These are phyloP conservation scores for Apotomis capreana DNA, from an alignment of 2,888 invertebrate genomes.

Conservation along the genomic window DNA sequence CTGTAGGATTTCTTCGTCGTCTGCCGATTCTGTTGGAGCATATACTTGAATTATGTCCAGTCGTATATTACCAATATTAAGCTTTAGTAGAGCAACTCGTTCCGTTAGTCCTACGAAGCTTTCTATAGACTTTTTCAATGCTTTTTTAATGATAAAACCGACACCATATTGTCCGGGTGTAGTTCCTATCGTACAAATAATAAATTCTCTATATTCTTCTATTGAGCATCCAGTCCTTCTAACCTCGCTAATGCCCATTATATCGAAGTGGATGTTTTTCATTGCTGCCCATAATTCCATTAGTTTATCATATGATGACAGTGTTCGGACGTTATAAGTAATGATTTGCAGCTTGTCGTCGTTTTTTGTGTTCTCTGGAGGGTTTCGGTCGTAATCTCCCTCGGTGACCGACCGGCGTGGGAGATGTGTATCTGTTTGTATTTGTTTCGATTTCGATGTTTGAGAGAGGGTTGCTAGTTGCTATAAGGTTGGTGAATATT, in stretches of 20 bases:
- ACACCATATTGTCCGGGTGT: conserved; percentile 3
- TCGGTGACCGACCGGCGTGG: conserved; percentile 10
- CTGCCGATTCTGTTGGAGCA: neutral
- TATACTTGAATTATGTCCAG: conserved; percentile 4
- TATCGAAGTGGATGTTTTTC: neutral
- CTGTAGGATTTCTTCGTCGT: neutral
- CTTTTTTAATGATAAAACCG: neutral
- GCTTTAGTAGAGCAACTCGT: neutral
- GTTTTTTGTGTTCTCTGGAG: too few relatives aligned
- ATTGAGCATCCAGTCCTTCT: conserved; percentile 10
- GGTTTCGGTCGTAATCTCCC: conserved; percentile 6
- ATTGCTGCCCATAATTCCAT: neutral
- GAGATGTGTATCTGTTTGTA: neutral
- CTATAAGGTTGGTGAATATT: too few relatives aligned
- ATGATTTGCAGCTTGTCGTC: neutral
- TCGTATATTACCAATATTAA: neutral
- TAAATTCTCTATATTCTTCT: conserved; percentile 4
- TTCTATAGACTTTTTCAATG: neutral
- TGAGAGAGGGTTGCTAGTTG: too few relatives aligned
- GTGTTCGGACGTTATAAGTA: conserved; percentile 1
- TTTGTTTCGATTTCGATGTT: neutral
- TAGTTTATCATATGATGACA: neutral
- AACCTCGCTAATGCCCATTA: conserved; percentile 7
- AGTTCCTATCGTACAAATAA: neutral
- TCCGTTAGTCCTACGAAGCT: neutral